Percentiles rank a stretch among this genome's conserved stretches.
Evolutionary conservation across 2,888 invertebrate species (phyloP).

Genomic region (Drosophila cyrtoloma): DNA sequence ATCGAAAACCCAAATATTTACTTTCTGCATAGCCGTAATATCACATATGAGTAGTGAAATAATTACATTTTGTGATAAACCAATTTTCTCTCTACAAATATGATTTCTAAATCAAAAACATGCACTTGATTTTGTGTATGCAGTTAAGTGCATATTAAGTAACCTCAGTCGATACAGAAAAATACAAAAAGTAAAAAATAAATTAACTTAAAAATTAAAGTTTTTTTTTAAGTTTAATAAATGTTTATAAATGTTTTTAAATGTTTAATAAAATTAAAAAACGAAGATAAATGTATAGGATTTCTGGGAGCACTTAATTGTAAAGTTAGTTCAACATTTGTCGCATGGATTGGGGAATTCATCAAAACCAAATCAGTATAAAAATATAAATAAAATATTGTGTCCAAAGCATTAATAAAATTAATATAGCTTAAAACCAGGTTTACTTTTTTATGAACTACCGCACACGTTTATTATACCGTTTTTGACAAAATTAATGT

Average conservation of each 20-base stretch:
- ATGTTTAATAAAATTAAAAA: neutral
- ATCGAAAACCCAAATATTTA: neutral
- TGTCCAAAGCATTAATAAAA: fast-evolving
- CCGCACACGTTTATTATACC: no score
- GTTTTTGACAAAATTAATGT: neutral
- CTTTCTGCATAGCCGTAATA: neutral
- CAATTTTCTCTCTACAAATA: neutral
- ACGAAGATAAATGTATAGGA: neutral
- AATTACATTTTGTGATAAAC: neutral
- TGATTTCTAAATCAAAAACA: neutral
- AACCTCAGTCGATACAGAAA: neutral
- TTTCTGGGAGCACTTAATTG: neutral
- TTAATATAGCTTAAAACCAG: neutral
- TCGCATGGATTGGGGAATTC: neutral
- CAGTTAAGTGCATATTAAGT: no score
- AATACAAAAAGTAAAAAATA: neutral
- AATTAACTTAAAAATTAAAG: neutral
- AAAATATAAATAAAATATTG: neutral
- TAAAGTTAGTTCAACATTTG: neutral
- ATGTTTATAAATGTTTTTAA: neutral
- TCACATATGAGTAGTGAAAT: neutral
- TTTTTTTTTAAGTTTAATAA: no score
- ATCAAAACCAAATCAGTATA: neutral
- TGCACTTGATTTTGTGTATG: fast-evolving
- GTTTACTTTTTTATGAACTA: neutral